Conservation (phyloP, 2,113 vertebrate species). For the Hydropotes inermis region DNA sequence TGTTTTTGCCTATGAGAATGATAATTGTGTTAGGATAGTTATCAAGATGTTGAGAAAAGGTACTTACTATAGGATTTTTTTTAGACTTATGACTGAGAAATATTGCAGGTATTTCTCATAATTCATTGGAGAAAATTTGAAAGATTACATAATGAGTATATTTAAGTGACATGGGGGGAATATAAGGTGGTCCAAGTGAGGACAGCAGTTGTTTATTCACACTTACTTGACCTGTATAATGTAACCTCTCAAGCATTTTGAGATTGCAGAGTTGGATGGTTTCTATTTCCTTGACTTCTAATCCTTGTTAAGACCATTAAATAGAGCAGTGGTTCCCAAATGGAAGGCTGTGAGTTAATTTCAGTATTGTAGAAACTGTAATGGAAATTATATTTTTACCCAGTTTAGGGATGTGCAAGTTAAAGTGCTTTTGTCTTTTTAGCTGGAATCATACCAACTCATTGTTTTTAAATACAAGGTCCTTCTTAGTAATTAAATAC, state of each 20-base stretch:
- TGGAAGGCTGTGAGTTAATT: background rate
- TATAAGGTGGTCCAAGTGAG: background rate
- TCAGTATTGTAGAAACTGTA: background rate
- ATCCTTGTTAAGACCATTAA: background rate
- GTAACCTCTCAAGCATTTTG: background rate
- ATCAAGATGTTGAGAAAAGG: background rate
- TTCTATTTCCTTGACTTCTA: background rate
- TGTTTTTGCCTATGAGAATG: background rate
- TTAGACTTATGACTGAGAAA: background rate
- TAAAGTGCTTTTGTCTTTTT: conserved; percentile 19
- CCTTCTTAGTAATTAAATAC: background rate
- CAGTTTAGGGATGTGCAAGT: background rate
- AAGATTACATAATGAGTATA: background rate
- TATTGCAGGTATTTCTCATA: background rate
- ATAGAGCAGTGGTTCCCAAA: background rate
- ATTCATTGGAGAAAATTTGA: background rate
- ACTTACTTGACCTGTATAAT: background rate
- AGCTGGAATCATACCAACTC: background rate
- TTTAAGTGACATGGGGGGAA: background rate
- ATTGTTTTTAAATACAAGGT: background rate
- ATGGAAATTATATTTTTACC: background rate
- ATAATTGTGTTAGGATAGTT: background rate
- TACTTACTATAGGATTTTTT: background rate
- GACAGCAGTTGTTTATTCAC: background rate
- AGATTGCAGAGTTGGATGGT: background rate